Base-by-base conservation (phyloP, 2,888 invertebrate species). In the Standfussiana lucernea region DNA sequence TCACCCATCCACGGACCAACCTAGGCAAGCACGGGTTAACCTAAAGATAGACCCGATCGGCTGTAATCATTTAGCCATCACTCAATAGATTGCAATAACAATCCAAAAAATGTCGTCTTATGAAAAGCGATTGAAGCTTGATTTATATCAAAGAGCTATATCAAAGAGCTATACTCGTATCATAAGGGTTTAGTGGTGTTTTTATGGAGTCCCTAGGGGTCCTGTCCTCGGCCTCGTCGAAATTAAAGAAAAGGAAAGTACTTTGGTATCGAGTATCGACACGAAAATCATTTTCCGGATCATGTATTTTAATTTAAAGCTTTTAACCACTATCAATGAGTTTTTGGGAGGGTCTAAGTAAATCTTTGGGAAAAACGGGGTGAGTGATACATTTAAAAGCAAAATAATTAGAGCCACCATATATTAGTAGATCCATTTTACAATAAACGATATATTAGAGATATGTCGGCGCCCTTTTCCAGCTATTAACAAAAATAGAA, bases 141-240 rank as follows among this genome's bases (percentile, higher is more conserved):
- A 85, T 85, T 86, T 86, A 85, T 85, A 62, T 28, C 45, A 81
- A 71, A 67, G 65, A 78, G 72, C 65, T 45, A 69, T 81, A 80
- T 28, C 45, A 81, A 71, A 67, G 65, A 78, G 72, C 65, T 45
- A 69, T 81, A 80, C n/a, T n/a, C n/a, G n/a, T n/a, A n/a, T 82
- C 72, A 86, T 79, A 77, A 78, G 53, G 72, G 79, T 80, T 80
- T 80, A 78, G 79, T 79, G 68, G 61, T 65, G 62, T 79, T 86
- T 86, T 86, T 82, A 82, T 79, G 70, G 66, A 45, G 67, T 47
- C 77, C 40, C 77, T 35, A 66, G 68, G 70, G 62, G 35, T 15
- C 37, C 28, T 61, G 28, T 75, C 69, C 45, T 32, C 61, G 61
- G 70, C 32, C 75, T 47, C 50, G 73, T 67, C 53, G 78, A 82